Percentiles rank a stretch among this genome's conserved stretches.
phyloP scores from a whole-genome alignment of 2,797 vertebrate genomes.

The Sebastes variabilis region DNA sequence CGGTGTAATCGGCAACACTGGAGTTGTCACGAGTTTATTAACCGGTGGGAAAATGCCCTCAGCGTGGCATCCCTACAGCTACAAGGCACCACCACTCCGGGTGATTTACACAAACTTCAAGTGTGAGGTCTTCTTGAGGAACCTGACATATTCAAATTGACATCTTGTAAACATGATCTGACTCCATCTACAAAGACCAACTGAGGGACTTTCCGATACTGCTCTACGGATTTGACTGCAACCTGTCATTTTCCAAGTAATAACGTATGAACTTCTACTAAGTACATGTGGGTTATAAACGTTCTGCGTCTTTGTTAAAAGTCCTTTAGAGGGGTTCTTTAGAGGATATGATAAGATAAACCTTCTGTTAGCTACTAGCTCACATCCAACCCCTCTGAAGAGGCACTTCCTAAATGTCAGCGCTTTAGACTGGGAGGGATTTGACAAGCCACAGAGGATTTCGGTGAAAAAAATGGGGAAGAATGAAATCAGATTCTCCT shows the following conservation, averaged over 20 bases:
- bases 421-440: slow-evolving; percentile 1
- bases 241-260: background rate
- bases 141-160: background rate
- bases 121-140: too few relatives aligned
- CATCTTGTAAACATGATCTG: background rate
- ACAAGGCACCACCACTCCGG: too few relatives aligned
- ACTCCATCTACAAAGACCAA: background rate
- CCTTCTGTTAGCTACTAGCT: background rate
- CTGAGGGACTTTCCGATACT: background rate
- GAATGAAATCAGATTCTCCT: slow-evolving; percentile 20
- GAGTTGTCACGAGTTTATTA: too few relatives aligned
- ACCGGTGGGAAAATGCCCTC: too few relatives aligned
- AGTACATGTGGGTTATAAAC: background rate
- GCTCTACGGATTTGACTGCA: background rate
- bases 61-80: too few relatives aligned
- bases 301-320: background rate
- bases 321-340: too few relatives aligned
- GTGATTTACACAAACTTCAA: too few relatives aligned
- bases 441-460: background rate
- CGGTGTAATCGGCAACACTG: too few relatives aligned
- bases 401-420: slow-evolving; percentile 1
- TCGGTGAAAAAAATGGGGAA: slow-evolving; percentile 1
- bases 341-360: background rate
- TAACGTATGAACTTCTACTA: background rate
- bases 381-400: background rate